Conservation (phyloP, 2,888 invertebrate species). For the Cyclophora albipunctata region DNA sequence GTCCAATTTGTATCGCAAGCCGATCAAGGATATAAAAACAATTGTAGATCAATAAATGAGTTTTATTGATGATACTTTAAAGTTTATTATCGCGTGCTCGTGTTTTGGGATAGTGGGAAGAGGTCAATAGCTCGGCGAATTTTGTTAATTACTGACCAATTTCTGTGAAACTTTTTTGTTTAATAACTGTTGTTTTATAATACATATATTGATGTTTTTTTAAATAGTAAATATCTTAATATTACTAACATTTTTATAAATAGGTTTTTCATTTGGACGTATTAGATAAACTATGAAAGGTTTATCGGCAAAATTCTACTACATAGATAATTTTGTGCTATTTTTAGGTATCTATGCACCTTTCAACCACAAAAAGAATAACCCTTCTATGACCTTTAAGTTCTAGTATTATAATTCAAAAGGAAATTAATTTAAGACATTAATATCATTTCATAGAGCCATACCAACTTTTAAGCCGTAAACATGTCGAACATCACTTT, state of each 20-base stretch:
- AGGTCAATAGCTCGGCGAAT: conserved; percentile 69
- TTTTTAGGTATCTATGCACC: too few species aligned
- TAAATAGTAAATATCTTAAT: too few species aligned
- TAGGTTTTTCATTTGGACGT: too few species aligned
- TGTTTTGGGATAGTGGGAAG: conserved; percentile 45
- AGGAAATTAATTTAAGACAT: too few species aligned
- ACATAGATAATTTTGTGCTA: too few species aligned
- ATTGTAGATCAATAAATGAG: conserved; percentile 42
- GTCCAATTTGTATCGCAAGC: conserved; percentile 18
- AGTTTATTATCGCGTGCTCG: conserved; percentile 31
- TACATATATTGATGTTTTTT: not conserved
- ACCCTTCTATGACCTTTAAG: too few species aligned
- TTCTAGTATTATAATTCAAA: too few species aligned
- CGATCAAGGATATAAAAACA: conserved; percentile 39
- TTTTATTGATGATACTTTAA: conserved; percentile 41
- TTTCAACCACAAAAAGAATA: too few species aligned
- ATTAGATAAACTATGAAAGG: too few species aligned
- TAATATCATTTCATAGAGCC: too few species aligned
- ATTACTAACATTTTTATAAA: too few species aligned
- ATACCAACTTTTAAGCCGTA: conserved; percentile 7
- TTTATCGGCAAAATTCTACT: too few species aligned
- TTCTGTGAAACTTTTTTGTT: conserved; percentile 20
- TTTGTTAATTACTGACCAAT: conserved; percentile 58
- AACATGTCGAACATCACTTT: conserved; percentile 27
- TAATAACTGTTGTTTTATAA: conserved; percentile 10